Base-by-base conservation (phyloP, 2,113 vertebrate genomes). In the Amblyornis subalaris region DNA sequence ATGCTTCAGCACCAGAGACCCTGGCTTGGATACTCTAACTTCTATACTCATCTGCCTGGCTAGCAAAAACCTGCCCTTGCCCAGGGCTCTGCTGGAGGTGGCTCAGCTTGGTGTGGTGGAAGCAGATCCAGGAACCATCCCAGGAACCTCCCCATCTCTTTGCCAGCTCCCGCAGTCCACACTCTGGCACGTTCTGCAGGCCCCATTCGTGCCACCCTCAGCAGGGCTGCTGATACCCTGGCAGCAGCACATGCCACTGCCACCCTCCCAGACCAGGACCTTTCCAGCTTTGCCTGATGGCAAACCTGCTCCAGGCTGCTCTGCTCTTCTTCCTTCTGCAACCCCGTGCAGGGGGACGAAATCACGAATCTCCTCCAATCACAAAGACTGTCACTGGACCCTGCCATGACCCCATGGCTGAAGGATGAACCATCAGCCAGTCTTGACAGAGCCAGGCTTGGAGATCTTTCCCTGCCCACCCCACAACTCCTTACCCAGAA, bases 401-500 rank as follows among this genome's bases (percentile, higher is more conserved):
- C 61, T 69, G 44, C 36, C 14, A 7, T 65, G 33, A 50, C 18
- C 38, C 38, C 44, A 12, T 11, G 12, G 15, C 26, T 82, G 42
- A 62, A 35, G 23, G 35, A 14, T n/a, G 33, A 77, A 18, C 48
- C 22, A 48, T 55, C 40, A 84, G 20, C n/a, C 47, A 20, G 22
- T 35, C 12, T 25, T 51, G n/a, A 24, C 33, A 54, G 33, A 86
- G 42, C 20, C 80, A 70, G 23, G 35, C 29, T 70, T 95, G 55
- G 18, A 51, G 22, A 71, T 66, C n/a, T 42, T 55, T 22, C 60
- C 33, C 69, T 89, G 71, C 57, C 26, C 26, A 0, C 38, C 12
- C 24, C 53, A 24, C 6, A 6, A 4, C 7, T 74, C 15, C 88
- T 85, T 96, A 99, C 98, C 98, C 97, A 98, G 90, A 79, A 42